Conservation (phyloP, 2,113 vertebrate genomes). For the Origma solitaria region DNA sequence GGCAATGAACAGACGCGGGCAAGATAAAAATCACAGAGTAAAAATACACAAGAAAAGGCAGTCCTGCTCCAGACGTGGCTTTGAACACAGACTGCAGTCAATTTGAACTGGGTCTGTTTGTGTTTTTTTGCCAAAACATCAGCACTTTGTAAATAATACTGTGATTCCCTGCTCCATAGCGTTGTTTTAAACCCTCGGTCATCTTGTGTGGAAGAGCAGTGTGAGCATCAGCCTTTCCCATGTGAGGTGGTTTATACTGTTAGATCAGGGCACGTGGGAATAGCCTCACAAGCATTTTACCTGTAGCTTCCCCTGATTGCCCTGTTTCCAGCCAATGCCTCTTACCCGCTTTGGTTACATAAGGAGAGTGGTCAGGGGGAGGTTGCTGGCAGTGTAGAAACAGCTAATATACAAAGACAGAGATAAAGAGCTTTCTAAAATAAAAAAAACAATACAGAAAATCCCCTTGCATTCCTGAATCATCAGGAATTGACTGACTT, state of each 20-base stretch:
- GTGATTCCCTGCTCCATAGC: background rate
- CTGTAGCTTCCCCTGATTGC: background rate
- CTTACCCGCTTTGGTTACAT: background rate
- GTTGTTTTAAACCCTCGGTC: background rate
- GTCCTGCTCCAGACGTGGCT: background rate
- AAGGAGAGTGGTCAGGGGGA: background rate
- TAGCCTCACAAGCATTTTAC: background rate
- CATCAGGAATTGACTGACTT: conserved; percentile 36
- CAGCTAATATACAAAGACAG: background rate
- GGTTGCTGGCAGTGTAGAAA: background rate
- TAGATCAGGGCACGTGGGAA: background rate
- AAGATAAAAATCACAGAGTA: conserved; percentile 18
- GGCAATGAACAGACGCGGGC: background rate
- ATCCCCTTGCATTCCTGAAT: conserved; percentile 16
- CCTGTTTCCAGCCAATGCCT: background rate
- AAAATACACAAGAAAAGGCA: background rate
- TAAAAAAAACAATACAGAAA: conserved; percentile 36
- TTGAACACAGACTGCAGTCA: background rate
- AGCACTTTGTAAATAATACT: background rate
- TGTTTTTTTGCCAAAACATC: background rate
- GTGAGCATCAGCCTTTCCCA: background rate
- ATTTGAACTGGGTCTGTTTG: background rate
- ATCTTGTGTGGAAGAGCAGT: background rate
- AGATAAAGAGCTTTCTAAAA: conserved; percentile 43
- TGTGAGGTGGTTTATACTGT: background rate